Base-by-base conservation (phyloP, 2,888 invertebrate genomes). In the Stictocephala bisonia region DNA sequence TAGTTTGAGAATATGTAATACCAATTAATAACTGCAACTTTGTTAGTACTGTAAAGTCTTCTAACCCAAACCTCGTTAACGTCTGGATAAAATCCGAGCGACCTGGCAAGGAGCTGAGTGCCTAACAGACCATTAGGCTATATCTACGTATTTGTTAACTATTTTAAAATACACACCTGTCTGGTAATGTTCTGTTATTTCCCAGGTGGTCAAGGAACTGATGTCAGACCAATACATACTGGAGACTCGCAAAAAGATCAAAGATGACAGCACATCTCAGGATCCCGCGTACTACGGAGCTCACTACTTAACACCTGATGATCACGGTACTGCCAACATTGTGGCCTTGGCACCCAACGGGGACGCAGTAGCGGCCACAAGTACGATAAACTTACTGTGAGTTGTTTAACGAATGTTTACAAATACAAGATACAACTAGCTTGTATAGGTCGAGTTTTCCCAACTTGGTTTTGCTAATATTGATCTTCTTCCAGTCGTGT, bases 361-460 rank as follows among this genome's bases (percentile, higher is more conserved):
- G 0, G 95, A 97, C 82, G 98, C 97, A 0, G 95, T 98, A 0
- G 91, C 97, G 0, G 90, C 93, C 0, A 98, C 98, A 1, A 94
- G 95, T 78, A 95, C 97, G 0, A 88, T 96, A n/a, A 96, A 96
- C 58, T 71, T 79, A 35, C 84, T 85, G 89, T 89, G 81, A 84
- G 86, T 80, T 15, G 6, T 29, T 67, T 48, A 48, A 48, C 11
- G 15, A 48, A 7, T 48, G 50, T 13, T 15, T 48, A 48, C 11
- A 13, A 13, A 13, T 9, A 48, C 7, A 13, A 11, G 9, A 48
- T 48, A 18, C 15, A 48, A 15, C 50, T 48, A 13, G 7, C 7
- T n/a, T n/a, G n/a, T n/a, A n/a, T n/a, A n/a, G n/a, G n/a, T n/a
- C n/a, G n/a, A n/a, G n/a, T n/a, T 35, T 35, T 9, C 11, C 7